phyloP scores from a whole-genome alignment of 2,888 invertebrate species.

The Camptogramma bilineatum region DNA sequence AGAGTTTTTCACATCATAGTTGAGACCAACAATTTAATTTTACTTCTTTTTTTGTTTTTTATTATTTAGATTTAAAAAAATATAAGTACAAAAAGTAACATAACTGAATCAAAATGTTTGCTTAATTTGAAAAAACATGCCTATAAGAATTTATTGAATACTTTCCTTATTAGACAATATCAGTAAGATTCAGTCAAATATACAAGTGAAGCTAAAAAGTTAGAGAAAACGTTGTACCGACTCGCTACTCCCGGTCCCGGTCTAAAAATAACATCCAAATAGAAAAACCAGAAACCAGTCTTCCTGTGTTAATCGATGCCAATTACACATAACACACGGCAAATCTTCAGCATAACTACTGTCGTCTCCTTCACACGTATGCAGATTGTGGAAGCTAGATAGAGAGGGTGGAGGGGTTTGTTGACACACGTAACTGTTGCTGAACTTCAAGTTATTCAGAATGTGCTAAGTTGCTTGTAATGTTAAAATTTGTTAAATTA shows the following conservation, averaged over 20 bases:
- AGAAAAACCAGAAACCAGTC: conserved; percentile 69
- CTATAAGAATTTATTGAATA: no score
- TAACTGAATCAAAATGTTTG: no score
- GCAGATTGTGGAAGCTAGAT: conserved; percentile 6
- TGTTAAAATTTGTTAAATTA: conserved; percentile 12
- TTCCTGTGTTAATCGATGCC: conserved; percentile 83
- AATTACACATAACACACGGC: conserved; percentile 65
- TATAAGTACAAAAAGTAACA: no score
- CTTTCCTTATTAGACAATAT: no score
- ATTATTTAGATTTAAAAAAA: no score
- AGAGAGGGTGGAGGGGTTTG: conserved; percentile 30
- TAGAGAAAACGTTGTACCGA: background rate
- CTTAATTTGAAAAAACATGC: no score
- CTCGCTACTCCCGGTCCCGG: conserved; percentile 2
- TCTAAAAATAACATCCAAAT: conserved; percentile 63
- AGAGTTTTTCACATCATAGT: no score
- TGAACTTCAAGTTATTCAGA: conserved; percentile 27
- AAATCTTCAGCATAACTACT: conserved; percentile 33
- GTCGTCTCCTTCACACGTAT: conserved; percentile 30
- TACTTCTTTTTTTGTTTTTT: no score
- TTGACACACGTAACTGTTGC: conserved; percentile 34
- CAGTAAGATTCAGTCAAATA: no score
- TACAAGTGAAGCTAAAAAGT: background rate
- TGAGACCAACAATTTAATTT: no score
- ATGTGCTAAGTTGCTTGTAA: conserved; percentile 29